phyloP scores from a whole-genome alignment of 2,888 invertebrate species.

The Vesta saturnalis region DNA sequence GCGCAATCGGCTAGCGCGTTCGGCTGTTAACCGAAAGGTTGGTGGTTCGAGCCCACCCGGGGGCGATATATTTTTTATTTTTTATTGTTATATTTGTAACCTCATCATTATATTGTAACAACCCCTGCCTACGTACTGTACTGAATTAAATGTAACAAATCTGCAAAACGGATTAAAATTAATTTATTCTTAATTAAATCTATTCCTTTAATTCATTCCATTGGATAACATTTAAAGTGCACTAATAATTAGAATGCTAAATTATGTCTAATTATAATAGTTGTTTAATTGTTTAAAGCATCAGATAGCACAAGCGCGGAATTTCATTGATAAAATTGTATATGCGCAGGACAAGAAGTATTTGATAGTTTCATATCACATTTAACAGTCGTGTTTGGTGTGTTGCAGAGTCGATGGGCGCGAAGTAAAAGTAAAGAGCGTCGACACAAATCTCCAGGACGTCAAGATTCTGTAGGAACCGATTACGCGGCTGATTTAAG shows the following conservation, averaged over 20 bases:
- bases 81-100: not conserved
- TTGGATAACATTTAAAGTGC: not conserved
- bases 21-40: constrained; percentile 99
- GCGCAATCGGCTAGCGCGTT: constrained; percentile 98
- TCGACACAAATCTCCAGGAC: constrained; percentile 69
- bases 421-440: constrained; percentile 75
- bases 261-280: too few relatives aligned
- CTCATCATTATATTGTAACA: too few relatives aligned
- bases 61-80: constrained; percentile 67
- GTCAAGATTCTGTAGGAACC: constrained; percentile 72
- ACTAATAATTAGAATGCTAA: not conserved
- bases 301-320: not conserved
- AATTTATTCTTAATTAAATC: too few relatives aligned
- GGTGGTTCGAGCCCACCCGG: constrained; percentile 98
- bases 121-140: too few relatives aligned
- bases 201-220: too few relatives aligned
- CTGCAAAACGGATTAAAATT: too few relatives aligned
- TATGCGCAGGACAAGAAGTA: not conserved
- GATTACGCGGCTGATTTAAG: constrained; percentile 85
- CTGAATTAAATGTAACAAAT: too few relatives aligned
- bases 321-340: not conserved
- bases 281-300: too few relatives aligned
- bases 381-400: constrained; percentile 31
- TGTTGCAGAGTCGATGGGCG: constrained; percentile 77
- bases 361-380: not conserved